Evolutionary conservation across 2,888 invertebrate species (phyloP), one percentile per base, ranked within the genome.

Genomic region (Harpalus rubripes): DNA sequence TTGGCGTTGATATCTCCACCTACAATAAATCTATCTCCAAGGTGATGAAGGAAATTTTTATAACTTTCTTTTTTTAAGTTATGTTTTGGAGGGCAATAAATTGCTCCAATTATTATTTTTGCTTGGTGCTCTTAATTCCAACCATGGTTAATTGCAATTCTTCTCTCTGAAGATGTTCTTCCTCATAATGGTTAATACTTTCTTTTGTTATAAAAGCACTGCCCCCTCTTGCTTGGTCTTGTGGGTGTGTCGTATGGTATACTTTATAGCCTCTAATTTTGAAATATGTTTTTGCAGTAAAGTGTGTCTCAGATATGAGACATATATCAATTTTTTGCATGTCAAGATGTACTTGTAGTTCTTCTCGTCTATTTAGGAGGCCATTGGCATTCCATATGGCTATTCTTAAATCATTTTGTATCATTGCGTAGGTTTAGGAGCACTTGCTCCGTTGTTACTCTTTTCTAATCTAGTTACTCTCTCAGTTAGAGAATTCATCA

Each of bases 11-110:
- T n/a, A n/a, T n/a, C n/a, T n/a, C n/a, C n/a, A n/a, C n/a, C n/a
- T n/a, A n/a, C n/a, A n/a, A n/a, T n/a, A n/a, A n/a, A n/a, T n/a
- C n/a, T n/a, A n/a, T n/a, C n/a, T n/a, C n/a, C n/a, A n/a, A n/a
- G n/a, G n/a, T n/a, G n/a, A n/a, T n/a, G n/a, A n/a, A n/a, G n/a
- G n/a, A n/a, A n/a, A n/a, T n/a, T n/a, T n/a, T n/a, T n/a, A n/a
- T n/a, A n/a, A n/a, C n/a, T n/a, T n/a, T n/a, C n/a, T n/a, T n/a
- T n/a, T 6, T 8, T 10, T 61, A 79, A 82, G 1, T 56, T 44
- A 72, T 84, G 22, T 22, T 22, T 22, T 22, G 22, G 44, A 56
- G 72, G 80, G 10, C 85, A 65, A 63, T 85, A 86, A 15, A 86
- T 81, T 22, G 68, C 84, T 1, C 81, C 65, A n/a, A 82, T 16